phyloP scores from a whole-genome alignment of 2,797 vertebrate species.

The Melanotaenia trifasciata region DNA sequence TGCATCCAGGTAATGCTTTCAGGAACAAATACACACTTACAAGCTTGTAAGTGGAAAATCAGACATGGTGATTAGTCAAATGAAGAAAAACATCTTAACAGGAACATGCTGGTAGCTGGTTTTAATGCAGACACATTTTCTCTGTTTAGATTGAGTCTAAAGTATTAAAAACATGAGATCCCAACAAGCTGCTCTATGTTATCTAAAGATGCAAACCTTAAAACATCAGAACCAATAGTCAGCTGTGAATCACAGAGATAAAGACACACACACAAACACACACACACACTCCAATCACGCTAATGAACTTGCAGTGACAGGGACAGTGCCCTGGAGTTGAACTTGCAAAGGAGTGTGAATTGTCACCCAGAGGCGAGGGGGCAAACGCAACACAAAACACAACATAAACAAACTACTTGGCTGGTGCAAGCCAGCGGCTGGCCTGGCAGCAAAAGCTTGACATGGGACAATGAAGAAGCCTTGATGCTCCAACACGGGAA shows the following conservation, averaged over 20 bases:
- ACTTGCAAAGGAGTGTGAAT: slow-evolving; percentile 81
- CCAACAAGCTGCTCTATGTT: slow-evolving; percentile 1
- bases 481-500: slow-evolving; percentile 12
- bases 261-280: slow-evolving; percentile 32
- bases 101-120: neutral
- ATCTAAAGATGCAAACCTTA: slow-evolving; percentile 16
- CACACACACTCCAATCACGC: slow-evolving; percentile 42
- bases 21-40: slow-evolving; percentile 28
- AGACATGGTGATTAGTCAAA: slow-evolving; percentile 26
- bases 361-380: slow-evolving; percentile 79
- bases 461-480: slow-evolving; percentile 49
- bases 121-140: neutral
- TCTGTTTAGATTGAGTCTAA: neutral
- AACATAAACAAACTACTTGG: slow-evolving; percentile 68
- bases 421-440: slow-evolving; percentile 27
- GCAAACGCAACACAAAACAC: slow-evolving; percentile 78
- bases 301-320: slow-evolving; percentile 77
- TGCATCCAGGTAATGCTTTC: slow-evolving; percentile 46
- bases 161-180: neutral
- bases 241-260: slow-evolving; percentile 29
- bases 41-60: slow-evolving; percentile 27
- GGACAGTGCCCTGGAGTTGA: slow-evolving; percentile 79
- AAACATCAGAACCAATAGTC: slow-evolving; percentile 1
- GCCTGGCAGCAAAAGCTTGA: slow-evolving; percentile 19
- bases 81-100: slow-evolving; percentile 24